Evolutionary conservation across 2,113 vertebrate genomes (phyloP).

Genomic region (Cavia porcellus): DNA sequence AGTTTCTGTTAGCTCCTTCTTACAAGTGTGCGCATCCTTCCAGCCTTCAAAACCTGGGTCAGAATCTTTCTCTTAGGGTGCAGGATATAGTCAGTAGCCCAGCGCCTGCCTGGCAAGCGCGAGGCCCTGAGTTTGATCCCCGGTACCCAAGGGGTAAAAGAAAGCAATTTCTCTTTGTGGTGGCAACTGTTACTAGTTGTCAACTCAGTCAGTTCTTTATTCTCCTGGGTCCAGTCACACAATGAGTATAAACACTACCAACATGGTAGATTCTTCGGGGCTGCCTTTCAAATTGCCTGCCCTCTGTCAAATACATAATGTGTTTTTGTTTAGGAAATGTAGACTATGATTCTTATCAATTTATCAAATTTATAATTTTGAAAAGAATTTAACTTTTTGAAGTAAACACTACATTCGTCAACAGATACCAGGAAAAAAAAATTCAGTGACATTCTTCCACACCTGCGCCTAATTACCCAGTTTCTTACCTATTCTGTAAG

Average conservation of each 20-base stretch:
- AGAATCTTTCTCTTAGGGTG: too few relatives aligned
- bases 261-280: not conserved
- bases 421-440: slow-evolving; percentile 20
- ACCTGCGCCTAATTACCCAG: not conserved
- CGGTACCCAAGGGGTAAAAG: too few relatives aligned
- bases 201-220: not conserved
- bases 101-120: too few relatives aligned
- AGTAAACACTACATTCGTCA: slow-evolving; percentile 17
- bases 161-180: not conserved
- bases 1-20: slow-evolving; percentile 19
- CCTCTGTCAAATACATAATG: not conserved
- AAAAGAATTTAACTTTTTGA: slow-evolving; percentile 31
- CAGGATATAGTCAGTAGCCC: too few relatives aligned
- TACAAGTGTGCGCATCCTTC: not conserved
- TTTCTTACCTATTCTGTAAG: slow-evolving; percentile 28
- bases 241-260: not conserved
- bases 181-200: not conserved
- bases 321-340: slow-evolving; percentile 34
- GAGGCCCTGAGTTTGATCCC: too few relatives aligned
- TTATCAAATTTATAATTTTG: not conserved
- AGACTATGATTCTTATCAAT: not conserved
- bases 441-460: not conserved
- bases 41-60: not conserved
- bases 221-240: not conserved
- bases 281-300: slow-evolving; percentile 31